phyloP scores from a whole-genome alignment of 2,888 invertebrate genomes.

The Hirtodrosophila confusa region DNA sequence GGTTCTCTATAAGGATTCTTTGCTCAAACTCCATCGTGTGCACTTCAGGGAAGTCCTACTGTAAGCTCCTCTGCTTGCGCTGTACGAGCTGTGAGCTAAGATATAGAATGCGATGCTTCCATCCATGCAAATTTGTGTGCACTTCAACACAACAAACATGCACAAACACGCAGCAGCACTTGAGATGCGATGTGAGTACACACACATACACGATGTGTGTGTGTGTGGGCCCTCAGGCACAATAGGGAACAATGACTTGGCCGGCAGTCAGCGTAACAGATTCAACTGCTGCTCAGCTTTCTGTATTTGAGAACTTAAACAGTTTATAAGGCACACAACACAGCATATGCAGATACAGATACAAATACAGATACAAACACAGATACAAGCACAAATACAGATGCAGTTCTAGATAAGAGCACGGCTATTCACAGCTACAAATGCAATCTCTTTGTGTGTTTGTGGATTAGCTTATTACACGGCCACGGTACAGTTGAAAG shows the following conservation, averaged over 20 bases:
- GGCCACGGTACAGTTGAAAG: constrained; percentile 12
- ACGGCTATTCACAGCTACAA: constrained; percentile 5
- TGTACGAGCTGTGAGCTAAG: not conserved
- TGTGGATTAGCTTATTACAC: constrained; percentile 34
- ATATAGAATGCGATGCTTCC: constrained; percentile 24
- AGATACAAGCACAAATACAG: not conserved
- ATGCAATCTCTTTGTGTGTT: constrained; percentile 9
- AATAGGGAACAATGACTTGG: constrained; percentile 47
- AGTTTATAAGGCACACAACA: constrained; percentile 41
- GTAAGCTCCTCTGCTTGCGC: constrained; percentile 1
- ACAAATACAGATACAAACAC: not conserved
- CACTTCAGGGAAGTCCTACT: too few species aligned
- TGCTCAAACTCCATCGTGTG: too few species aligned
- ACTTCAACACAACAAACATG: constrained; percentile 46
- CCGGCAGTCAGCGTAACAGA: constrained; percentile 12
- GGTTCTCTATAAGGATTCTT: too few species aligned
- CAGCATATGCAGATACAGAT: constrained; percentile 3
- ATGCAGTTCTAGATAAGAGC: constrained; percentile 1
- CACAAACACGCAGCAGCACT: constrained; percentile 50
- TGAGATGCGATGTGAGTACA: constrained; percentile 21
- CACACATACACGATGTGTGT: not conserved
- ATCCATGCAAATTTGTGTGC: constrained; percentile 60
- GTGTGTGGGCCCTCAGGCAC: constrained; percentile 31
- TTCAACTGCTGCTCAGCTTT: constrained; percentile 44
- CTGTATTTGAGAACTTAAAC: constrained; percentile 51